Evolutionary conservation across 2,113 vertebrate genomes (phyloP).

Genomic region (Hyperoodon ampullatus): DNA sequence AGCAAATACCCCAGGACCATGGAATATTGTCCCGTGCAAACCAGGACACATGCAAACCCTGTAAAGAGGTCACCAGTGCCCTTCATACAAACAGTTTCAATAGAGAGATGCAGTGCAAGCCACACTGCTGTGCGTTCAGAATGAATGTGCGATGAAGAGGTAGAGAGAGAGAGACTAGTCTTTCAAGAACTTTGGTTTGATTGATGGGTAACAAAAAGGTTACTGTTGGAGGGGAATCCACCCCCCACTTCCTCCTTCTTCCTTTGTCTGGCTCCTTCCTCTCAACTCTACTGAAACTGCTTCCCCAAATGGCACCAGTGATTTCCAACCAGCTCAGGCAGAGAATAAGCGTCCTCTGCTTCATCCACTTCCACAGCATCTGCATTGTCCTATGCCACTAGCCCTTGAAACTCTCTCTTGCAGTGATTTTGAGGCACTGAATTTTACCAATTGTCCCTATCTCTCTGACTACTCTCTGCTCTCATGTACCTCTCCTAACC

Average conservation of each 20-base stretch:
- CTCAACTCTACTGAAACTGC: not conserved
- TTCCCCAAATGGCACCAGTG: not conserved
- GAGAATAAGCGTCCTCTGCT: not conserved
- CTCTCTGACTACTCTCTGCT: not conserved
- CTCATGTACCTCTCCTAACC: not conserved
- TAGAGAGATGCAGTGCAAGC: not conserved
- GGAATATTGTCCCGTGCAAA: not conserved
- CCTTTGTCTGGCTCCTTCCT: not conserved
- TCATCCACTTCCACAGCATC: not conserved
- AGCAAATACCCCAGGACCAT: not conserved
- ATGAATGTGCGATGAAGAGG: not conserved
- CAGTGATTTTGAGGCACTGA: not conserved
- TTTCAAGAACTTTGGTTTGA: not conserved
- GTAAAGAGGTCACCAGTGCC: not conserved
- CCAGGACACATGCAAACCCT: not conserved
- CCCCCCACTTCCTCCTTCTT: not conserved
- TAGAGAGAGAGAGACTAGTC: not conserved
- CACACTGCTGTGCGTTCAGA: not conserved
- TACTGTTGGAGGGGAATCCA: not conserved
- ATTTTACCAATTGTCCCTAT: not conserved
- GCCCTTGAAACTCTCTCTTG: not conserved
- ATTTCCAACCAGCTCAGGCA: not conserved
- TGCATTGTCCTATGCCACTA: not conserved
- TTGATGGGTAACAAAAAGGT: not conserved
- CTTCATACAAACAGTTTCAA: not conserved